A percentile compares a stretch with the other conserved stretches of the same genome.
Conservation (phyloP, 2,888 invertebrate species). For the Eucera pruinosa region DNA sequence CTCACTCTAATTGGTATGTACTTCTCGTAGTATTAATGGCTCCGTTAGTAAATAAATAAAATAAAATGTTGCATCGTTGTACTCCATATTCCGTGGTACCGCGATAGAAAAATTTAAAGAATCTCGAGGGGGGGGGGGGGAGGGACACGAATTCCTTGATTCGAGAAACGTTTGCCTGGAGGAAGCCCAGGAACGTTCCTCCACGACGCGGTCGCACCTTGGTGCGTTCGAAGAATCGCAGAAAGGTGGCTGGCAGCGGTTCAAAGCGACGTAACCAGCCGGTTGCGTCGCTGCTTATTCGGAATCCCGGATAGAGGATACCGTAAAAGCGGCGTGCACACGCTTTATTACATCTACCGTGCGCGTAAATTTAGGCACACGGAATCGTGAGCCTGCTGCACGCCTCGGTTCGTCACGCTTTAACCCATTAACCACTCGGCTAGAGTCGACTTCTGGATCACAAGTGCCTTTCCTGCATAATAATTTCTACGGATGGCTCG, state of each 20-base stretch:
- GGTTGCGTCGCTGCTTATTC: conserved; percentile 60
- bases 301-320: conserved; percentile 64
- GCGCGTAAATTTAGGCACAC: conserved; percentile 68
- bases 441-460: background rate
- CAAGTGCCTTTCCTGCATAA: background rate
- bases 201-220: conserved; percentile 56
- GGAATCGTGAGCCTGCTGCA: conserved; percentile 35
- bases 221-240: conserved; percentile 53
- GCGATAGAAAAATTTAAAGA: background rate
- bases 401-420: conserved; percentile 33
- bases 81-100: too few relatives aligned
- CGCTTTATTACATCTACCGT: conserved; percentile 57
- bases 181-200: conserved; percentile 36
- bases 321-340: conserved; percentile 53
- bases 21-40: too few relatives aligned
- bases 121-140: background rate
- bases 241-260: conserved; percentile 62
- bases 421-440: conserved; percentile 44
- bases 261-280: conserved; percentile 61
- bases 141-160: conserved; percentile 13
- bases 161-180: conserved; percentile 1
- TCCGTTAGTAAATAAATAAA: too few relatives aligned
- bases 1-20: too few relatives aligned
- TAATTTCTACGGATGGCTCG: too few relatives aligned
- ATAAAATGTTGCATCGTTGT: too few relatives aligned